A percentile compares a stretch with the other conserved stretches of the same genome.
phyloP scores from a whole-genome alignment of 2,888 invertebrate genomes.

The Drosophila imparisetae region DNA sequence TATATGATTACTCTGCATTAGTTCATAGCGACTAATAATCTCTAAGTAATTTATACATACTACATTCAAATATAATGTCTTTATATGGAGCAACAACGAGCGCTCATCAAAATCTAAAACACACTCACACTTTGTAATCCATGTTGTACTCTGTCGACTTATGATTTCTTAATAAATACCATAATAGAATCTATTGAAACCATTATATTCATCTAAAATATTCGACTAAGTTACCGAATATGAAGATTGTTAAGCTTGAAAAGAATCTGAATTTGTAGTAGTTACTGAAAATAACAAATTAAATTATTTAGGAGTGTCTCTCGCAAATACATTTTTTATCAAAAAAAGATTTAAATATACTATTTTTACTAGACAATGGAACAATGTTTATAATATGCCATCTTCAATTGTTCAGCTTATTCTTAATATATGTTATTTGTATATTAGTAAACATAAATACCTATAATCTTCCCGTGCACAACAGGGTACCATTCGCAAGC shows the following conservation, averaged over 20 bases:
- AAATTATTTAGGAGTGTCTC: background rate
- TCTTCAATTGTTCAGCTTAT: background rate
- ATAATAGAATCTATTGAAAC: constrained; percentile 38
- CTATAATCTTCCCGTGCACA: background rate
- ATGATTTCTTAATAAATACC: constrained; percentile 77
- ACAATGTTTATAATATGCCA: background rate
- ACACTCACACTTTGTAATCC: constrained; percentile 56
- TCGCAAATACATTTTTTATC: background rate
- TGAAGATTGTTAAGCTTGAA: background rate
- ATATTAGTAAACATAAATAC: background rate
- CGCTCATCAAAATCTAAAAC: constrained; percentile 35
- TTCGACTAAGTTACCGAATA: background rate
- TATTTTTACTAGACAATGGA: background rate
- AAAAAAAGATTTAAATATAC: background rate
- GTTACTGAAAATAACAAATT: background rate
- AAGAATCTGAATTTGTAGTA: background rate
- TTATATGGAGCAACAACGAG: constrained; percentile 43
- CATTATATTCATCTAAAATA: constrained; percentile 4
- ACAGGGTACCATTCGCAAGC: background rate
- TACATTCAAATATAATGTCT: constrained; percentile 53
- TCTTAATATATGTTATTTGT: background rate
- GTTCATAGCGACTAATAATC: constrained; percentile 73
- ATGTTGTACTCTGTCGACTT: constrained; percentile 68
- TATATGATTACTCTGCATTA: constrained; percentile 62
- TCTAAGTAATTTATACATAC: constrained; percentile 74